Evolutionary conservation across 2,797 vertebrate species (phyloP).

Genomic region (Sebastes cheni): DNA sequence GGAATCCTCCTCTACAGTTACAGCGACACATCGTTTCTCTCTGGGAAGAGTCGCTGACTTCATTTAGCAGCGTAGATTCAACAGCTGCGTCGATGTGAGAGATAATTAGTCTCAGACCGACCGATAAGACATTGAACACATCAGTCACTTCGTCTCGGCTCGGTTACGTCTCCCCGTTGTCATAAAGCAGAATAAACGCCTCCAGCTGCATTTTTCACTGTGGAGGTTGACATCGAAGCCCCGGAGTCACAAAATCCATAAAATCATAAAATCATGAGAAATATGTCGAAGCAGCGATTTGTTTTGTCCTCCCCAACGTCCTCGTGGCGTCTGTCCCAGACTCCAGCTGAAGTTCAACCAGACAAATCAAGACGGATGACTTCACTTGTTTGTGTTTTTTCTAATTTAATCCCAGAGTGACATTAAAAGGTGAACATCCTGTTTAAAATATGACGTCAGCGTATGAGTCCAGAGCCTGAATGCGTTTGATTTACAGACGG

Average conservation of each 20-base stretch:
- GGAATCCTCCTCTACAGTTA: background rate
- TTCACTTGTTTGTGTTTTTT: background rate
- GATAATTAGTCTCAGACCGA: background rate
- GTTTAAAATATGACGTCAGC: background rate
- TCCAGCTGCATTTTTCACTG: background rate
- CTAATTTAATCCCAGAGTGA: background rate
- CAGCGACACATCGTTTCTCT: background rate
- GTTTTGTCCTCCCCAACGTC: background rate
- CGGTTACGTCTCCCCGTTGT: background rate
- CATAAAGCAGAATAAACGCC: background rate
- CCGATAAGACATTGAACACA: background rate
- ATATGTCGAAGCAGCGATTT: background rate
- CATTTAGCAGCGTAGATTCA: background rate
- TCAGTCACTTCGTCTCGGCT: background rate
- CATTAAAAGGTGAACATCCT: background rate
- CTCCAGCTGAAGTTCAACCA: background rate
- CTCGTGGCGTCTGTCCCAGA: background rate
- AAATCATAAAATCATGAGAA: conserved; percentile 18
- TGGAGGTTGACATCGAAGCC: background rate
- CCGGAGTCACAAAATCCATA: background rate
- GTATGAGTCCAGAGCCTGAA: background rate
- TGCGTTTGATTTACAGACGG: conserved; percentile 18
- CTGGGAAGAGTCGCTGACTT: background rate
- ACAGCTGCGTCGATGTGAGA: background rate
- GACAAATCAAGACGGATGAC: background rate